phyloP scores from a whole-genome alignment of 1,140 invertebrate genomes.

The Xylocopa sonorina region DNA sequence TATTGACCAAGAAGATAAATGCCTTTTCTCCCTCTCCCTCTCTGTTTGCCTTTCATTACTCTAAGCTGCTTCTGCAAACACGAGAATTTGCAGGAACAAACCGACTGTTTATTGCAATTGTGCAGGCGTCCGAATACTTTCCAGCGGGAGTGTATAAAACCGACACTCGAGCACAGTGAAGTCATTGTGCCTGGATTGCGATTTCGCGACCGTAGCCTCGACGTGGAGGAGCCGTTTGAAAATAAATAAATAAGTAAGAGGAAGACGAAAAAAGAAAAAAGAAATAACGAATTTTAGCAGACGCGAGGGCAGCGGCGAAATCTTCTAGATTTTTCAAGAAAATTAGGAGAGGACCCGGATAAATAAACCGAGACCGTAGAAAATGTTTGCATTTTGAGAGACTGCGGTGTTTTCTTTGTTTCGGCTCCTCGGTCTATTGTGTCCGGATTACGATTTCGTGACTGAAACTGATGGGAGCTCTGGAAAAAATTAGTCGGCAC shows the following conservation, averaged over 20 bases:
- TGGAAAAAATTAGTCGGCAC: not conserved
- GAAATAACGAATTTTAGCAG: no score
- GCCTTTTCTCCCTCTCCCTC: no score
- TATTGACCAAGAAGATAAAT: no score
- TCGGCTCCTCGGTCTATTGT: not conserved
- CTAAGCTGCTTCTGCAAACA: no score
- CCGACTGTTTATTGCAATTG: no score
- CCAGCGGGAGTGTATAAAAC: no score
- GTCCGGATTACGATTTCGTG: conserved; percentile 6
- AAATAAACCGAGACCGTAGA: not conserved
- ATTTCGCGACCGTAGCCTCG: conserved; percentile 17
- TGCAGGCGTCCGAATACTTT: no score
- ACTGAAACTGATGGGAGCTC: not conserved
- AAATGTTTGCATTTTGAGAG: not conserved
- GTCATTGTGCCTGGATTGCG: conserved; percentile 29
- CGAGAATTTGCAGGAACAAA: no score
- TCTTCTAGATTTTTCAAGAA: not conserved
- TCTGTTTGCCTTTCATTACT: no score
- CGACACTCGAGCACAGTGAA: conserved; percentile 3
- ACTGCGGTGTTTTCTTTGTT: not conserved
- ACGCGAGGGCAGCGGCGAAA: no score
- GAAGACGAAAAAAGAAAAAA: no score
- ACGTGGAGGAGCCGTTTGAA: not conserved
- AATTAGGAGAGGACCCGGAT: no score
- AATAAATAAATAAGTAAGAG: conserved; percentile 32